Conservation (phyloP, 2,888 invertebrate genomes). For the Spisula solida region DNA sequence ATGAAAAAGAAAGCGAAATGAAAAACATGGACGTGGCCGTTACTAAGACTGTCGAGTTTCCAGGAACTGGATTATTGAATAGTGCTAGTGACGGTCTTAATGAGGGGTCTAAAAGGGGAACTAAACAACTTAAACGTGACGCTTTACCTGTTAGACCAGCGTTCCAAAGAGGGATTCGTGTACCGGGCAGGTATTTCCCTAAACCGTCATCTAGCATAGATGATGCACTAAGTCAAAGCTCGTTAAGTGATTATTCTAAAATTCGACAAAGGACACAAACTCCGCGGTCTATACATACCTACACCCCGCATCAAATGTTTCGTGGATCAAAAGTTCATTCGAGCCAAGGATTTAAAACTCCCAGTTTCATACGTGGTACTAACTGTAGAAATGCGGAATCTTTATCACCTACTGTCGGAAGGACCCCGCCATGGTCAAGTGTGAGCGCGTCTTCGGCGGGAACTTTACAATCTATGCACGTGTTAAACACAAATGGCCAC, state of each 20-base stretch:
- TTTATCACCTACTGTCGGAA: constrained; percentile 32
- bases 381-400: constrained; percentile 56
- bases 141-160: constrained; percentile 66
- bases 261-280: constrained; percentile 63
- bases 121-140: constrained; percentile 51
- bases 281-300: constrained; percentile 47
- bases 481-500: constrained; percentile 30
- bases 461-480: constrained; percentile 54
- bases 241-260: constrained; percentile 17
- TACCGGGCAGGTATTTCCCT: constrained; percentile 77
- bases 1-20: constrained; percentile 49
- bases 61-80: constrained; percentile 57
- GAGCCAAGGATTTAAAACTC: constrained; percentile 40
- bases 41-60: constrained; percentile 61
- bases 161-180: constrained; percentile 58
- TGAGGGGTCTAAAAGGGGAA: constrained; percentile 15
- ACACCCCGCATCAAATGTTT: constrained; percentile 39
- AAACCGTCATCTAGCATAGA: constrained; percentile 68
- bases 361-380: constrained; percentile 48
- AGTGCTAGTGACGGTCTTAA: constrained; percentile 21
- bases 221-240: constrained; percentile 34
- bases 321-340: constrained; percentile 37
- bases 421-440: constrained; percentile 50
- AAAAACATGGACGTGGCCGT: constrained; percentile 46
- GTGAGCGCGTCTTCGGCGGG: constrained; percentile 47